Evolutionary conservation across 2,113 vertebrate species (phyloP).

Genomic region (Proterorhinus semilunaris): DNA sequence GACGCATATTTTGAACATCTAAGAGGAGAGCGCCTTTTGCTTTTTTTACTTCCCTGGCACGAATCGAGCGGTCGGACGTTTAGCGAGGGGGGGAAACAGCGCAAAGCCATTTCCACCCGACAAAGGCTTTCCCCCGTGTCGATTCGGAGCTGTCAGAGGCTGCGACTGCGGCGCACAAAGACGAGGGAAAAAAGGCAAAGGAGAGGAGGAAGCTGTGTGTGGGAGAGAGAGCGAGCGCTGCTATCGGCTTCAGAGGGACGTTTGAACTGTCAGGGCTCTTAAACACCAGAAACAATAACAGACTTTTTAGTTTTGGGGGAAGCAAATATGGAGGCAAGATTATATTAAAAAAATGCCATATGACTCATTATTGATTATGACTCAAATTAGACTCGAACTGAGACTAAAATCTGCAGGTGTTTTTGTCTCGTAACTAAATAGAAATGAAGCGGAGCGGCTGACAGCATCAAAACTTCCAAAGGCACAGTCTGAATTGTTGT

Average conservation of each 20-base stretch:
- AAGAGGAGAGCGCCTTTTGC: background rate
- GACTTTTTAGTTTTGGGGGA: background rate
- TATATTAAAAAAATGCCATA: too few relatives aligned
- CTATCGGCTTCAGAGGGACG: background rate
- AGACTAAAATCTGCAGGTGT: too few relatives aligned
- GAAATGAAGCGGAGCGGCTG: too few relatives aligned
- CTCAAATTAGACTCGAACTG: too few relatives aligned
- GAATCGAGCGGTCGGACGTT: slow-evolving; percentile 22
- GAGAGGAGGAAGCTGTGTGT: slow-evolving; percentile 13
- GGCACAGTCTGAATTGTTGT: too few relatives aligned
- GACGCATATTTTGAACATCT: background rate
- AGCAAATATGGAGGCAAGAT: background rate
- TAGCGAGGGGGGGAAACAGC: slow-evolving; percentile 20
- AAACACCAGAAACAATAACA: background rate
- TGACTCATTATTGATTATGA: too few relatives aligned
- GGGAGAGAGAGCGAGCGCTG: slow-evolving; percentile 9
- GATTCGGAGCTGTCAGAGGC: slow-evolving; percentile 27
- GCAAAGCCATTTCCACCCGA: slow-evolving; percentile 44
- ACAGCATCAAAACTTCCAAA: too few relatives aligned
- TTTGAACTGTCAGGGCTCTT: slow-evolving; percentile 20
- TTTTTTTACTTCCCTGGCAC: slow-evolving; percentile 14
- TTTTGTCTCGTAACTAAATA: too few relatives aligned
- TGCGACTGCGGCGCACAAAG: background rate
- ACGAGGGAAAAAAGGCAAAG: slow-evolving; percentile 1
- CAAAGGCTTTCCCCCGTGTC: slow-evolving; percentile 31